Evolutionary conservation across 2,888 invertebrate genomes (phyloP).

Genomic region (Mythimna lalbum): DNA sequence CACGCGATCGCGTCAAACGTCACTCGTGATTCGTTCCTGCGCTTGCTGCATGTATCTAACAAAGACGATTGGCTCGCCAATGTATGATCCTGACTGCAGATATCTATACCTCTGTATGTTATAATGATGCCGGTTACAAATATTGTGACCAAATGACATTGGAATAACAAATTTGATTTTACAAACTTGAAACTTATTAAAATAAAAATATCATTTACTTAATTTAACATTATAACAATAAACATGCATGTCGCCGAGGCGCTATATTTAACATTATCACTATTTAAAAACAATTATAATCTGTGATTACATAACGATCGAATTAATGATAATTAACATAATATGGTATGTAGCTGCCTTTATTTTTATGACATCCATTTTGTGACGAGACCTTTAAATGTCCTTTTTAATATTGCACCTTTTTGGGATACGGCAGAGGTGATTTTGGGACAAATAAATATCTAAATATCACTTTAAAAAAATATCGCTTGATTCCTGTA

Average conservation of each 20-base stretch:
- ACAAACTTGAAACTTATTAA: constrained; percentile 37
- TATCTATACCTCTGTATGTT: too few species aligned
- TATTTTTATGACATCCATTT: constrained; percentile 27
- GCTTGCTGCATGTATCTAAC: too few species aligned
- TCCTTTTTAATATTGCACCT: constrained; percentile 13
- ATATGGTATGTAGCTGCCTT: constrained; percentile 61
- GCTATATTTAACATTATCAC: constrained; percentile 27
- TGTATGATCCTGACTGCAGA: too few species aligned
- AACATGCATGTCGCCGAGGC: constrained; percentile 45
- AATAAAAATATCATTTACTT: constrained; percentile 37
- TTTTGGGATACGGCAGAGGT: neutral
- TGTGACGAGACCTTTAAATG: constrained; percentile 30
- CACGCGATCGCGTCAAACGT: too few species aligned
- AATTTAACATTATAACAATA: constrained; percentile 46
- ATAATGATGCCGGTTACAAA: neutral
- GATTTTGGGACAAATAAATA: neutral
- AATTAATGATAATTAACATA: constrained; percentile 57
- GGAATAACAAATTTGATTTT: neutral
- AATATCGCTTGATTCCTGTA: too few species aligned
- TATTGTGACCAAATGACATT: neutral
- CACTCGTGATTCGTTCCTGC: too few species aligned
- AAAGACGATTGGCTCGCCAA: too few species aligned
- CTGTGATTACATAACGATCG: constrained; percentile 65
- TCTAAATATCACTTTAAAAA: too few species aligned
- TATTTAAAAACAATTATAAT: constrained; percentile 59